Conservation (phyloP, 2,888 invertebrate genomes). For the Halictus ligatus region DNA sequence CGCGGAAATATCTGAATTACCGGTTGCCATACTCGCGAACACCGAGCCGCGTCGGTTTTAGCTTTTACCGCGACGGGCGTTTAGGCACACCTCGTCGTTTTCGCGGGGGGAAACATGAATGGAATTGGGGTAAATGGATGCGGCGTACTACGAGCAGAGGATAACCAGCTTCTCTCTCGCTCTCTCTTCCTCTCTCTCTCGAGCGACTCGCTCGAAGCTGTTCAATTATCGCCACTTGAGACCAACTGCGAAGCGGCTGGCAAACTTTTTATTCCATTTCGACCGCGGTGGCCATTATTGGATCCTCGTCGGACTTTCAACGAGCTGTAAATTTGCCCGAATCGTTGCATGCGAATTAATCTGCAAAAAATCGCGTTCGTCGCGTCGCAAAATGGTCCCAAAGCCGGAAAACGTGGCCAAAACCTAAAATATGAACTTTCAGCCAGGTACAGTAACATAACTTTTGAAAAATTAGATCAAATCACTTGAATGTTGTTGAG, state of each 20-base stretch:
- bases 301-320: slow-evolving; percentile 56
- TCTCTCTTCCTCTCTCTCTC: not conserved
- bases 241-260: slow-evolving; percentile 53
- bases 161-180: not conserved
- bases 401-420: too few species aligned
- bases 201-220: slow-evolving; percentile 51
- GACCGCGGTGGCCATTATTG: slow-evolving; percentile 49
- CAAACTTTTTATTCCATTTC: slow-evolving; percentile 57
- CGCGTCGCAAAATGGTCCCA: too few species aligned
- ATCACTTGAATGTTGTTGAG: too few species aligned
- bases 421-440: too few species aligned
- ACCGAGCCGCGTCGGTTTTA: slow-evolving; percentile 8
- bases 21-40: not conserved
- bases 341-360: slow-evolving; percentile 36
- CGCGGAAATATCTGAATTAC: not conserved
- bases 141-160: not conserved
- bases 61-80: not conserved
- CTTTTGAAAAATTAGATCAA: too few species aligned
- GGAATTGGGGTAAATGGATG: slow-evolving; percentile 16
- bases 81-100: not conserved
- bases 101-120: slow-evolving; percentile 1
- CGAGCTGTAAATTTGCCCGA: slow-evolving; percentile 37
- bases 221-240: slow-evolving; percentile 69
- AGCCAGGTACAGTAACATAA: too few species aligned
- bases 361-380: not conserved